These are phyloP conservation scores for Brachionus koreanus DNA, from an alignment of 1,140 invertebrate species.

Conservation along the genomic window DNA sequence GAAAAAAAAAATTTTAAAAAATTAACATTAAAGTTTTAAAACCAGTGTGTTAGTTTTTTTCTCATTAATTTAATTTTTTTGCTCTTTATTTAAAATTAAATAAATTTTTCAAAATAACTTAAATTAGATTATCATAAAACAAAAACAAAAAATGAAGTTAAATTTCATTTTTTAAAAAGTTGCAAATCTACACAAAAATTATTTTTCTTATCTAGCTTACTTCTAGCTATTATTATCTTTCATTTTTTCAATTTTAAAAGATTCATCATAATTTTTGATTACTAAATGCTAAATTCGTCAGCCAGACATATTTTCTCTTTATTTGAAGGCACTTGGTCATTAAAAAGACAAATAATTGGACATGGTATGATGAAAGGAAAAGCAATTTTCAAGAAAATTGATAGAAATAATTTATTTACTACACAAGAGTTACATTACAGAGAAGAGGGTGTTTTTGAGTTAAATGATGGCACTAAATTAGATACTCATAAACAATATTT, in stretches of 20 bases:
- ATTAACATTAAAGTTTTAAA: not conserved
- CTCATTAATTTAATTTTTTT: not conserved
- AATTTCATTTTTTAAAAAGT: not conserved
- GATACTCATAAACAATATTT: not conserved
- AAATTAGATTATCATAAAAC: not conserved
- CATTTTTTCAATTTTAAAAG: not conserved
- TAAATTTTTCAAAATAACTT: not conserved
- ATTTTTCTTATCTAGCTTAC: not conserved
- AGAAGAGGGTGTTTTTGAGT: not conserved
- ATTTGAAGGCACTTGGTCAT: not conserved
- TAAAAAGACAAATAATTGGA: not conserved
- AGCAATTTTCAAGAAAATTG: not conserved
- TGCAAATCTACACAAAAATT: not conserved
- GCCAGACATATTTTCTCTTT: not conserved
- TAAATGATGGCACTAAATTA: not conserved
- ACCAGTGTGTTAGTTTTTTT: not conserved
- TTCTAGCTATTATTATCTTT: too few species aligned
- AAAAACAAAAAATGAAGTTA: not conserved
- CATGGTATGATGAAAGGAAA: not conserved
- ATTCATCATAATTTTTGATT: too few species aligned
- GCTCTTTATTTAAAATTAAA: not conserved
- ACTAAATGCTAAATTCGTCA: not conserved
- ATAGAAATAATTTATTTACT: not conserved
- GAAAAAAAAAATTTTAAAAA: not conserved
- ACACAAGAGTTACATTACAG: not conserved